Evolutionary conservation across 2,113 vertebrate genomes (phyloP).

Genomic region (Pardalotus punctatus): DNA sequence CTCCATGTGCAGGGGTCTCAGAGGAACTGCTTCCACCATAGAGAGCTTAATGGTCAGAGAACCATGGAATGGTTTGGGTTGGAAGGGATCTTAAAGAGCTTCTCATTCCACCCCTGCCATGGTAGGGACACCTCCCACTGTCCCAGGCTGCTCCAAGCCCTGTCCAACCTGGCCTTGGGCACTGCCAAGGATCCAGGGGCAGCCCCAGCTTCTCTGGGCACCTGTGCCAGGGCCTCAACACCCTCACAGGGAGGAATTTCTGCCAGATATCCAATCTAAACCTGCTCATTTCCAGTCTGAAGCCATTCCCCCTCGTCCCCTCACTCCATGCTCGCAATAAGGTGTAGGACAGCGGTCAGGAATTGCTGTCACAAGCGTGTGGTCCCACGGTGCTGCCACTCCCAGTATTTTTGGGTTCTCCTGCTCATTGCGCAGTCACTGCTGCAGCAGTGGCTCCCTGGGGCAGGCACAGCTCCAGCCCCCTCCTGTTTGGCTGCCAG

Average conservation of each 20-base stretch:
- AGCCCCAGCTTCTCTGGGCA: background rate
- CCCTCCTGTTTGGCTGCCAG: no score
- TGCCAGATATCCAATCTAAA: background rate
- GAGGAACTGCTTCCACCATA: fast-evolving
- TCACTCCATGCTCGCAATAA: background rate
- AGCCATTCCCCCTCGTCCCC: no score
- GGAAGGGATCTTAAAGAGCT: no score
- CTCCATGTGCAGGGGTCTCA: background rate
- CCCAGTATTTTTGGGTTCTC: no score
- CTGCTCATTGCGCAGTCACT: no score
- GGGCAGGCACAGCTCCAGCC: no score
- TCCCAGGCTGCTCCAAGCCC: background rate
- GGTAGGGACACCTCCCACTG: no score
- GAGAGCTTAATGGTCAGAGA: background rate
- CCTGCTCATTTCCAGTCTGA: background rate
- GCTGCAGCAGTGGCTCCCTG: no score
- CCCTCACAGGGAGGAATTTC: background rate
- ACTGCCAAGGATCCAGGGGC: background rate
- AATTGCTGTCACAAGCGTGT: no score
- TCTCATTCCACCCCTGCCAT: background rate
- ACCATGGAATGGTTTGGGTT: no score
- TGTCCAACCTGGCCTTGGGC: background rate
- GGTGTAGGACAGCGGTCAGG: background rate
- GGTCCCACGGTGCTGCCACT: no score
- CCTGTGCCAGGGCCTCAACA: background rate